Conservation (phyloP, 2,888 invertebrate genomes). For the Campopleginae sp. region DNA sequence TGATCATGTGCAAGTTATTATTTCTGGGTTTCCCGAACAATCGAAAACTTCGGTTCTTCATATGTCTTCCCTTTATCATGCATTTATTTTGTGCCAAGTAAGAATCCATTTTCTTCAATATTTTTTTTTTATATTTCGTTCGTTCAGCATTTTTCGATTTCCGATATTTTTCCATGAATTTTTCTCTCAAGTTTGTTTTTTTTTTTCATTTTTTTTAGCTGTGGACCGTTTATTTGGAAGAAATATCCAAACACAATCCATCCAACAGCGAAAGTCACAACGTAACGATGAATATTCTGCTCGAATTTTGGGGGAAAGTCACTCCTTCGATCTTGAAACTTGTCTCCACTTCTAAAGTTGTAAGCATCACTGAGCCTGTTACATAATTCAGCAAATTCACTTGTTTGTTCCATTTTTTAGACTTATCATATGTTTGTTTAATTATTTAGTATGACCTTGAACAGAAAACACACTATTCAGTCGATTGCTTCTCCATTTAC, state of each 20-base stretch:
- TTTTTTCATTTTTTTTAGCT: conserved; percentile 85
- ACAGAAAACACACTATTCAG: background rate
- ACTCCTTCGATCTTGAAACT: conserved; percentile 98
- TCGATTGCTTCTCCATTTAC: background rate
- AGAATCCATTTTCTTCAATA: conserved; percentile 53
- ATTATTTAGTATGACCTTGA: background rate
- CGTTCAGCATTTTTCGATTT: too few relatives aligned
- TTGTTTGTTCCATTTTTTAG: background rate
- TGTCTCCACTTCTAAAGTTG: conserved; percentile 95
- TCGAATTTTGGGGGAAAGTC: conserved; percentile 99
- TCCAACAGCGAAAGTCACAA: conserved; percentile 90
- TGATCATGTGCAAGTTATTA: conserved; percentile 98
- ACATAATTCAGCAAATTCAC: background rate
- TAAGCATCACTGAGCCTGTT: conserved; percentile 84
- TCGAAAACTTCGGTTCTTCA: conserved; percentile 96
- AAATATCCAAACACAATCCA: conserved; percentile 89
- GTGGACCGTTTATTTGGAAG: conserved; percentile 99
- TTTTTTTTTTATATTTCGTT: background rate
- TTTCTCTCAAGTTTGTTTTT: background rate
- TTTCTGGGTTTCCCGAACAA: conserved; percentile 98
- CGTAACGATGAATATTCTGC: conserved; percentile 91
- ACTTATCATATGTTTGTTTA: background rate
- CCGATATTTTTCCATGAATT: background rate
- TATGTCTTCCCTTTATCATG: conserved; percentile 98
- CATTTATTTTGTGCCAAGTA: conserved; percentile 98